These are phyloP conservation scores for Eutrigla gurnardus DNA, from an alignment of 2,797 vertebrate genomes.

Conservation along the genomic window DNA sequence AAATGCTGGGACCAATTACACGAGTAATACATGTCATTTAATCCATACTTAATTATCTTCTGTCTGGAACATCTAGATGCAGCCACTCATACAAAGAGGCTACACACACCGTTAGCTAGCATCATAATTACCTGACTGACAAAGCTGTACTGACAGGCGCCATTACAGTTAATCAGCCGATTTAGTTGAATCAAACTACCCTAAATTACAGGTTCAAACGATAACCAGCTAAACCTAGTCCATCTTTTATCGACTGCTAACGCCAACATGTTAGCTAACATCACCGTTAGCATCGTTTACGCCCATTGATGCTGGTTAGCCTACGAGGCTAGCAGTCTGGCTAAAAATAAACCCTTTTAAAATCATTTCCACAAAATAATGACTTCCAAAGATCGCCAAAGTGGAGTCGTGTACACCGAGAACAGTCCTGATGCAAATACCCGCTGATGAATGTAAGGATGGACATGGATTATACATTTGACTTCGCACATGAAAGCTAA, in stretches of 20 bases:
- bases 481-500: conserved; percentile 34
- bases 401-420: rapidly evolving
- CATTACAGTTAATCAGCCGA: rapidly evolving
- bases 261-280: conserved; percentile 23
- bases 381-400: rapidly evolving
- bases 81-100: conserved; percentile 28
- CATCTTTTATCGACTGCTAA: neutral
- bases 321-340: conserved; percentile 58
- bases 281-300: conserved; percentile 46
- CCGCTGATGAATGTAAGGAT: conserved; percentile 46
- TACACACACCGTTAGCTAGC: neutral
- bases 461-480: conserved; percentile 56
- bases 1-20: neutral
- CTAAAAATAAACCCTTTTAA: conserved; percentile 18
- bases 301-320: conserved; percentile 61
- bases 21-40: neutral
- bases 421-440: rapidly evolving
- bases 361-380: conserved; percentile 32
- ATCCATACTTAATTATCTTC: too few relatives aligned
- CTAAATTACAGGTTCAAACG: rapidly evolving
- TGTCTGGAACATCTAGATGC: neutral
- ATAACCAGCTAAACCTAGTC: rapidly evolving
- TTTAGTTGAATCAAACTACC: neutral
- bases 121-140: neutral
- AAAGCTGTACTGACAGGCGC: neutral